Conservation (phyloP, 2,113 vertebrate species). For the Girardinichthys multiradiatus region DNA sequence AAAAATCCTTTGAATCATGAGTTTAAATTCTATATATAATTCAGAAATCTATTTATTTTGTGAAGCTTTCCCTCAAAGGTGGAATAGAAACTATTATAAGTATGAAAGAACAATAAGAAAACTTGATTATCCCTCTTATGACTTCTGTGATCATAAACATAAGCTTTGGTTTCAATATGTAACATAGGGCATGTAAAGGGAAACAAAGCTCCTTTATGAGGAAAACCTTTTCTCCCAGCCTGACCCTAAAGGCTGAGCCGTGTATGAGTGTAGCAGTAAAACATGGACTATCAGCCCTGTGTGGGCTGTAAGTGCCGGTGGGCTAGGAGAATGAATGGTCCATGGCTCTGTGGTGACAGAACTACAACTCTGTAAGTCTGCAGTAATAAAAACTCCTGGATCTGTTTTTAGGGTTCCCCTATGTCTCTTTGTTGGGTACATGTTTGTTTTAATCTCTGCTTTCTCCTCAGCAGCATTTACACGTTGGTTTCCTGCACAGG, state of each 20-base stretch:
- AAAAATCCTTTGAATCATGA: no score
- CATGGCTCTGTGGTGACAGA: conserved; percentile 38
- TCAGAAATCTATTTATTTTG: background rate
- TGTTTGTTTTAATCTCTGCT: conserved; percentile 29
- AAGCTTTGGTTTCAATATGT: conserved; percentile 40
- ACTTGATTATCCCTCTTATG: conserved; percentile 37
- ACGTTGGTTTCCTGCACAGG: conserved; percentile 1
- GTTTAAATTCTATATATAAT: background rate
- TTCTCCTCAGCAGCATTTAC: conserved; percentile 9
- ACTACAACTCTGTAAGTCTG: conserved; percentile 11
- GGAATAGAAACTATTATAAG: background rate
- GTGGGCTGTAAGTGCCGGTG: conserved; percentile 50
- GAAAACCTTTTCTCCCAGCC: conserved; percentile 30
- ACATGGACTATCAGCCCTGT: conserved; percentile 25
- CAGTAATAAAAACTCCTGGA: conserved; percentile 17
- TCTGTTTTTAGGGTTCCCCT: conserved; percentile 17
- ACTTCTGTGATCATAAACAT: conserved; percentile 62
- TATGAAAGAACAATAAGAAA: background rate
- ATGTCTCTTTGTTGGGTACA: conserved; percentile 1
- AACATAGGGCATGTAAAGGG: conserved; percentile 62
- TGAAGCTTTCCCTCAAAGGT: background rate
- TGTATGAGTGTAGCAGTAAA: conserved; percentile 50
- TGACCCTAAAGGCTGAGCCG: conserved; percentile 12
- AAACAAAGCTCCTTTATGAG: conserved; percentile 52
- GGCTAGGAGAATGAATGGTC: conserved; percentile 18